Base-by-base conservation (phyloP, 2,888 invertebrate species). In the Slavum lentiscoides region DNA sequence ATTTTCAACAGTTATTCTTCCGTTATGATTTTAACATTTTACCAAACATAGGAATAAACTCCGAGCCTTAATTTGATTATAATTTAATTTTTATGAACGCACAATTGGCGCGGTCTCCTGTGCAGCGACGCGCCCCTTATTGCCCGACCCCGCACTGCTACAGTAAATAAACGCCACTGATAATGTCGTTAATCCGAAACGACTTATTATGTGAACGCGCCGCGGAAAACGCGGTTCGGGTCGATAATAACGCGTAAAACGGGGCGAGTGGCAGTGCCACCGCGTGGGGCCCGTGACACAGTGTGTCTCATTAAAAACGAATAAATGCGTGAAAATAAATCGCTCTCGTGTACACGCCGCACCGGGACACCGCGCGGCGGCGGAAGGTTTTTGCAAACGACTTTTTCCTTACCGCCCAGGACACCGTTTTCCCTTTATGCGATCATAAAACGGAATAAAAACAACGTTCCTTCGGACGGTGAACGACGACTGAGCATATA, bases 401-500 rank as follows among this genome's bases (percentile, higher is more conserved):
- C n/a, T 64, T 30, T 37, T 39, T 11, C 39, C 30, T 30, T n/a
- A n/a, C 49, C 23, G n/a, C 21, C 11, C 39, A 17, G 64, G 21
- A 58, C 74, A 21, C 58, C 55, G 11, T 66, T 74, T 66, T 30
- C 39, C 39, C 55, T 58, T 53, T 53, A 64, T 64, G 37, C 37
- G n/a, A 21, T 30, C 30, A 30, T 69, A 55, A 72, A 64, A 72
- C 55, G 66, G 66, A 67, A 68, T 67, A 55, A 39, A 74, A 66
- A 75, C 66, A 39, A 75, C 74, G 66, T 19, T 55, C 53, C 37
- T 74, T 53, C 64, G 74, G 53, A 5, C 64, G 21, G 74, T 37
- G 74, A 64, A 64, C 74, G 21, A 53, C 74, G 64, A 30, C 30
- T 4, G 21, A 21, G 66, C 66, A 75, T 4, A 4, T 75, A 75